Evolutionary conservation across 2,113 vertebrate species (phyloP).

Genomic region (Heterotis niloticus): DNA sequence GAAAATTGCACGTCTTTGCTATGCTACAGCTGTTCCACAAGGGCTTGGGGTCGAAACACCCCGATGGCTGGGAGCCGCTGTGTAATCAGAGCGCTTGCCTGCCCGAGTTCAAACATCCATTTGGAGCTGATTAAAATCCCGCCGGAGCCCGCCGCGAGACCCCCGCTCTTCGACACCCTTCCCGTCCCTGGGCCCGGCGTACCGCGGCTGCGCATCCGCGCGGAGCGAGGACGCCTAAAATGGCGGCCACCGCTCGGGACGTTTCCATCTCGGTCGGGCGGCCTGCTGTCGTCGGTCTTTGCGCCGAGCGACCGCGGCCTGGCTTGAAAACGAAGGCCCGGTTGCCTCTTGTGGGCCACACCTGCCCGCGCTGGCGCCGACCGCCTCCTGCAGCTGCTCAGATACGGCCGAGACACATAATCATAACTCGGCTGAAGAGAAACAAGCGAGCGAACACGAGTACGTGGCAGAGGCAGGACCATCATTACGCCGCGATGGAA

Average conservation of each 20-base stretch:
- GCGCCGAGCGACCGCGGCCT: conserved; percentile 59
- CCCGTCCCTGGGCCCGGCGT: conserved; percentile 36
- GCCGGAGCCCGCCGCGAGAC: conserved; percentile 50
- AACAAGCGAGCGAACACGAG: background rate
- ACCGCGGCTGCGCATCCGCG: conserved; percentile 43
- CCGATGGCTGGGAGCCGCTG: conserved; percentile 57
- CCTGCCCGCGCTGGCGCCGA: conserved; percentile 11
- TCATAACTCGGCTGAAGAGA: conserved; percentile 15
- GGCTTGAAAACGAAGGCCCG: background rate
- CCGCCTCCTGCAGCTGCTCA: conserved; percentile 15
- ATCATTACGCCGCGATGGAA: conserved; percentile 5
- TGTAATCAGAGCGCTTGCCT: conserved; percentile 56
- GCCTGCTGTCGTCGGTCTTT: conserved; percentile 72
- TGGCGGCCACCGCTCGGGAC: conserved; percentile 70
- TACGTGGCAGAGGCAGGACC: background rate
- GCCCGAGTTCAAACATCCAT: conserved; percentile 64
- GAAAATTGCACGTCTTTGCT: conserved; percentile 86
- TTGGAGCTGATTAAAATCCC: conserved; percentile 77
- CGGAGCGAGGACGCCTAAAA: conserved; percentile 64
- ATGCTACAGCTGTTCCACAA: conserved; percentile 79
- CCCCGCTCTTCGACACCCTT: conserved; percentile 27
- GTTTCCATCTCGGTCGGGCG: conserved; percentile 89
- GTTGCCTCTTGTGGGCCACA: conserved; percentile 12
- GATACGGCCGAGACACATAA: conserved; percentile 12
- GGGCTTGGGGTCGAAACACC: conserved; percentile 71